Evolutionary conservation across 2,888 invertebrate genomes (phyloP).

Genomic region (Acrocera orbiculus): DNA sequence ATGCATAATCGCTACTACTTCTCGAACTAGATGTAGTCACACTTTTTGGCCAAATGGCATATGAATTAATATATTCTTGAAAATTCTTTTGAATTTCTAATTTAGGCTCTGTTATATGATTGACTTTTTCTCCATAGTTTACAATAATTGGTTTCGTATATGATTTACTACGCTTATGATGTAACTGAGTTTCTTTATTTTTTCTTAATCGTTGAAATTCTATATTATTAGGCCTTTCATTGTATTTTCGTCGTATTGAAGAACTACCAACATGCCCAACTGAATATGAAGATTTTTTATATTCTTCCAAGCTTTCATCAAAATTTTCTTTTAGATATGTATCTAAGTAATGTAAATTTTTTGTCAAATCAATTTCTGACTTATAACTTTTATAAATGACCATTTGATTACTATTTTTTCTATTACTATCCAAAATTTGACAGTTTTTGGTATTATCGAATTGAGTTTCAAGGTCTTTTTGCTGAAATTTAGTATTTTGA

Average conservation of each 20-base stretch:
- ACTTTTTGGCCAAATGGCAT: constrained; percentile 10
- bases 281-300: constrained; percentile 22
- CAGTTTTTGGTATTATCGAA: too few species aligned
- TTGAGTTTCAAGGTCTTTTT: too few species aligned
- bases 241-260: constrained; percentile 1
- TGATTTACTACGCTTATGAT: constrained; percentile 24
- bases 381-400: constrained; percentile 32
- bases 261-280: constrained; percentile 20
- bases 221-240: too few species aligned
- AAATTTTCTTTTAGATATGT: constrained; percentile 31
- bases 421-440: too few species aligned
- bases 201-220: not conserved
- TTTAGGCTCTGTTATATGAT: too few species aligned
- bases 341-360: constrained; percentile 29
- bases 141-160: constrained; percentile 17
- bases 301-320: constrained; percentile 20
- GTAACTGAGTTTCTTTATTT: too few species aligned
- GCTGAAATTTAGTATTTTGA: constrained; percentile 23
- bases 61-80: too few species aligned
- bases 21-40: constrained; percentile 23
- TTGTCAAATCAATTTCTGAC: constrained; percentile 29
- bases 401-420: too few species aligned
- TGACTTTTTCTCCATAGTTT: too few species aligned
- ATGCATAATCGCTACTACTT: constrained; percentile 31
- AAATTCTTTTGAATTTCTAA: too few species aligned